These are phyloP conservation scores for Siniperca chuatsi DNA, from an alignment of 2,113 vertebrate genomes.

Conservation along the genomic window DNA sequence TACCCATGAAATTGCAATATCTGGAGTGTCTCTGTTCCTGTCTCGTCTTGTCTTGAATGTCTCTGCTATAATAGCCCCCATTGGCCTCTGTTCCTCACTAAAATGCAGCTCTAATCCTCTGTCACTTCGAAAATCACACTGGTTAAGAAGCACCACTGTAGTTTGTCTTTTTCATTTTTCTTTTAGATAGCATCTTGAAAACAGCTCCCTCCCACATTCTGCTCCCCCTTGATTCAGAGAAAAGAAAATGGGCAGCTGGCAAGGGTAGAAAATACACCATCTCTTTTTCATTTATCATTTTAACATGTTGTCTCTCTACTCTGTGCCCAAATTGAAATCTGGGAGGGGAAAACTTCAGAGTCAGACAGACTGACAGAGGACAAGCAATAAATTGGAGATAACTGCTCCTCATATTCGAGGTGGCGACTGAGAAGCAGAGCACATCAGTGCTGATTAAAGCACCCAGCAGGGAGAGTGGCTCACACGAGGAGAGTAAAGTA, in stretches of 20 bases:
- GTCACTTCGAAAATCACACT: constrained; percentile 53
- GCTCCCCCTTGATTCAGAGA: constrained; percentile 57
- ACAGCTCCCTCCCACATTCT: constrained; percentile 53
- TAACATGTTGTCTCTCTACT: constrained; percentile 63
- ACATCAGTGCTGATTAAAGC: constrained; percentile 81
- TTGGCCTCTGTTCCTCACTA: constrained; percentile 63
- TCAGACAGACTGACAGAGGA: constrained; percentile 73
- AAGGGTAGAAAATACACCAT: constrained; percentile 59
- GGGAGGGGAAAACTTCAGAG: constrained; percentile 69
- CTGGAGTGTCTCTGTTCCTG: constrained; percentile 22
- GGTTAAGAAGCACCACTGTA: constrained; percentile 54
- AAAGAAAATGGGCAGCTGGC: constrained; percentile 59
- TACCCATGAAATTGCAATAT: constrained; percentile 31
- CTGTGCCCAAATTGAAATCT: constrained; percentile 69
- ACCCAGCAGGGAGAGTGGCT: constrained; percentile 64
- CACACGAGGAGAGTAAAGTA: constrained; percentile 56
- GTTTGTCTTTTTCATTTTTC: constrained; percentile 77
- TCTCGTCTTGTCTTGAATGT: constrained; percentile 21
- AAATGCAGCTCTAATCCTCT: constrained; percentile 67
- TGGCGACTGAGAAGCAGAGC: constrained; percentile 73
- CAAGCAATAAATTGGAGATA: constrained; percentile 81
- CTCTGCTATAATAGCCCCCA: constrained; percentile 40
- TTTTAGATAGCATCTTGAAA: constrained; percentile 77
- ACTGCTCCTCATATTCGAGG: constrained; percentile 77
- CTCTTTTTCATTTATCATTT: constrained; percentile 65